Evolutionary conservation across 2,888 invertebrate species (phyloP).

Genomic region (Tridacna crocea): DNA sequence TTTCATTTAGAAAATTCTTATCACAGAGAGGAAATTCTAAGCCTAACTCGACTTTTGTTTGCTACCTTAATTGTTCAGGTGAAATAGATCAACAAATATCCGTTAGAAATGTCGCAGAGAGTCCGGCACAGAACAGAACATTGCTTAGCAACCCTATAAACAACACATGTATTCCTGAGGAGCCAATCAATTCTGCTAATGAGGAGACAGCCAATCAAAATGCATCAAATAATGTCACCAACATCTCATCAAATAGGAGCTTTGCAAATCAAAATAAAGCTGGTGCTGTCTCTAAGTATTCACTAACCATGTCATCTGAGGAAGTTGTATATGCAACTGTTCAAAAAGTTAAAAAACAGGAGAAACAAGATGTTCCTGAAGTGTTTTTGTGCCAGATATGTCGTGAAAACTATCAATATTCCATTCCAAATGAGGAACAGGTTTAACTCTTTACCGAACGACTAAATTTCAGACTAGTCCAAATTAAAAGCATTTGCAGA

Average conservation of each 20-base stretch:
- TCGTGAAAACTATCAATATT: background rate
- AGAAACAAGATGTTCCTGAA: background rate
- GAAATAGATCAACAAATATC: background rate
- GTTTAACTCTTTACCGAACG: background rate
- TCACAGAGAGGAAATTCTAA: background rate
- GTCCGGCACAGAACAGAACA: background rate
- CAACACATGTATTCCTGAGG: background rate
- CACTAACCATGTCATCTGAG: background rate
- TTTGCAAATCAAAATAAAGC: background rate
- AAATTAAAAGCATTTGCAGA: background rate
- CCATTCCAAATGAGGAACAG: background rate
- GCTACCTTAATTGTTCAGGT: slow-evolving; percentile 21
- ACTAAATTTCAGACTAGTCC: background rate
- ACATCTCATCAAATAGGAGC: background rate
- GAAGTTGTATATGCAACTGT: slow-evolving; percentile 12
- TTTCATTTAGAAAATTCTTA: background rate
- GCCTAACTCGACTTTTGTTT: slow-evolving; percentile 7
- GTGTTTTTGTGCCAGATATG: slow-evolving; percentile 6
- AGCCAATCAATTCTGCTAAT: background rate
- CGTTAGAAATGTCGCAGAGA: background rate
- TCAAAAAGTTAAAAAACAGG: background rate
- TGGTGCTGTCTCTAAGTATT: background rate
- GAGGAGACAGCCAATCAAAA: background rate
- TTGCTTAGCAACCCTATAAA: too few relatives aligned
- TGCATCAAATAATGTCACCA: background rate